Evolutionary conservation across 2,113 vertebrate species (phyloP).

Genomic region (Lamprotornis superbus): DNA sequence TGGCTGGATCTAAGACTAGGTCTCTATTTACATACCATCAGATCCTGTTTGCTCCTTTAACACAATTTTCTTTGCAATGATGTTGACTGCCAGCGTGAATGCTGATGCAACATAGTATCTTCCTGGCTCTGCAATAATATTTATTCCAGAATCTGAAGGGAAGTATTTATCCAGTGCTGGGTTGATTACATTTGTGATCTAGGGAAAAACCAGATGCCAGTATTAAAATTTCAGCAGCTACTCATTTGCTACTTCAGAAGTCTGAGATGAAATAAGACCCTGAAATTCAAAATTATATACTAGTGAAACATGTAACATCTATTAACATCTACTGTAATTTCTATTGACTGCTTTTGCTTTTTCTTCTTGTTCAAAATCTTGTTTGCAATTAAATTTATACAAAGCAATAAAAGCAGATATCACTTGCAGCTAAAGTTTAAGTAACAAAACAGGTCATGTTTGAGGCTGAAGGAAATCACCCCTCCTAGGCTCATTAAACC

Average conservation of each 20-base stretch:
- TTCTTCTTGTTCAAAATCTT: neutral
- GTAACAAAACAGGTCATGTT: neutral
- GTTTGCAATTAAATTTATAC: neutral
- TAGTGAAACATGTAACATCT: neutral
- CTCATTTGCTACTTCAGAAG: neutral
- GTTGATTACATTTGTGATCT: conserved; percentile 92
- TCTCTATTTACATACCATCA: conserved; percentile 72
- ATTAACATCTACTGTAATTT: neutral
- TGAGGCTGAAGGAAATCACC: neutral
- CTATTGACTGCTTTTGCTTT: neutral
- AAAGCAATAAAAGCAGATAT: neutral
- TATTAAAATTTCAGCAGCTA: neutral
- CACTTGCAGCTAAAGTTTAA: neutral
- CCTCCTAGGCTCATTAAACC: neutral
- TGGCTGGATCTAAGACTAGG: neutral
- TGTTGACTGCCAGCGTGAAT: conserved; percentile 92
- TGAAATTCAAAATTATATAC: neutral
- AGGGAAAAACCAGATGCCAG: neutral
- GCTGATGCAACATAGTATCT: conserved; percentile 96
- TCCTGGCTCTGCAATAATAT: conserved; percentile 92
- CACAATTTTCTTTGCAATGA: conserved; percentile 96
- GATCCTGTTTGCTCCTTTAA: conserved; percentile 84
- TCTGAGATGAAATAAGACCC: neutral
- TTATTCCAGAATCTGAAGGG: conserved; percentile 83
- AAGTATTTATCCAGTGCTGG: conserved; percentile 95